Evolutionary conservation across 2,113 vertebrate species (phyloP).

Genomic region (Donacobius atricapilla): DNA sequence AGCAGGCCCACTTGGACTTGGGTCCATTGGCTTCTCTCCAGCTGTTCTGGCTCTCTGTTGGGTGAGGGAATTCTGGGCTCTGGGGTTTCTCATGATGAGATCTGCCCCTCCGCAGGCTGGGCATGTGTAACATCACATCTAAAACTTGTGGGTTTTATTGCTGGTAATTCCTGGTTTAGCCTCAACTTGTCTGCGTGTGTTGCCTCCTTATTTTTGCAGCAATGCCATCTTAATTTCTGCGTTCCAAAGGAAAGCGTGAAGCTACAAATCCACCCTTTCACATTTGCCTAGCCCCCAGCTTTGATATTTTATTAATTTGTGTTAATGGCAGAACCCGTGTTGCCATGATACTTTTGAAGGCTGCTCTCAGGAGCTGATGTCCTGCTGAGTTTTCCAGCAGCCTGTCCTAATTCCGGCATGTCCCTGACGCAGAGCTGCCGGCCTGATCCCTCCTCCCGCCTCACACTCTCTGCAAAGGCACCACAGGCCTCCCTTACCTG

Average conservation of each 20-base stretch:
- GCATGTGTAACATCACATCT: neutral
- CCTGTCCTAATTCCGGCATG: neutral
- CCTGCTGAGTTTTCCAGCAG: neutral
- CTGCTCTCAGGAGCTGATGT: neutral
- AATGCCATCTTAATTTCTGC: neutral
- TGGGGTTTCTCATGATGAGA: neutral
- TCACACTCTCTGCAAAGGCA: neutral
- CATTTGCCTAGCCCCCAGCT: neutral
- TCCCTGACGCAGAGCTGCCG: neutral
- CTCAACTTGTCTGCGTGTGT: accelerated
- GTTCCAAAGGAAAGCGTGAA: neutral
- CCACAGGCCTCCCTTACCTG: neutral
- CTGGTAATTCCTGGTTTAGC: neutral
- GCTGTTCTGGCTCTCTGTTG: neutral
- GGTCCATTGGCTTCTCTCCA: neutral
- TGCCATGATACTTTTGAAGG: constrained; percentile 34
- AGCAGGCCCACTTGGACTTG: neutral
- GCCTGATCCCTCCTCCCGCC: neutral
- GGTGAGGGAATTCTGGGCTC: neutral
- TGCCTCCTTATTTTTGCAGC: neutral
- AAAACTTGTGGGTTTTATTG: neutral
- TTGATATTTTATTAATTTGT: constrained; percentile 37
- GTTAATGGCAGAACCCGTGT: neutral
- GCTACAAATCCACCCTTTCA: neutral
- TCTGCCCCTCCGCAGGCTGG: neutral